Evolutionary conservation across 1,140 invertebrate genomes (phyloP).

Genomic region (Achatina immaculata): DNA sequence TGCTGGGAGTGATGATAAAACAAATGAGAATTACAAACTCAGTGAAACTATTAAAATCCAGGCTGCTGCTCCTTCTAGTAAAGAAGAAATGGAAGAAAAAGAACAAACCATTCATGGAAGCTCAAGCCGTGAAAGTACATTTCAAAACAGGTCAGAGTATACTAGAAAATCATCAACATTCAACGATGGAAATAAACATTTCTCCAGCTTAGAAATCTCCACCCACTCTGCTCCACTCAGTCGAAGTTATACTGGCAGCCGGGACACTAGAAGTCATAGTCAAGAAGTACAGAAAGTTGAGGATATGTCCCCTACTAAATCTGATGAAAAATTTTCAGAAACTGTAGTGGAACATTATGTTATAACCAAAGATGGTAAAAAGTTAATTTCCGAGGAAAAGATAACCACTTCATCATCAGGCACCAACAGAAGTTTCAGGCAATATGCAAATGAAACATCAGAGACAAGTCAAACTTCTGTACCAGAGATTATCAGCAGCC

Average conservation of each 20-base stretch:
- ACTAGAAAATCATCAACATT: background rate
- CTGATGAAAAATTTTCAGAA: constrained; percentile 20
- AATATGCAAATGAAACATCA: background rate
- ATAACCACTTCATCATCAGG: constrained; percentile 10
- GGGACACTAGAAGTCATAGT: background rate
- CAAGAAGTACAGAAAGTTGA: background rate
- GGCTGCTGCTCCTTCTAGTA: background rate
- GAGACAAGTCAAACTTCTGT: background rate
- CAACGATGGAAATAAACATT: background rate
- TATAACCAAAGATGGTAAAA: constrained; percentile 32
- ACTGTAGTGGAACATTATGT: constrained; percentile 34
- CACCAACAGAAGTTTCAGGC: background rate
- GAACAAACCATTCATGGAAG: background rate
- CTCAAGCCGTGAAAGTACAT: background rate
- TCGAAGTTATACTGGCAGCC: background rate
- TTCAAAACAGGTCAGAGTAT: background rate
- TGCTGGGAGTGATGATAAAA: background rate
- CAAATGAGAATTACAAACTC: background rate
- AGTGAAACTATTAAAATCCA: background rate
- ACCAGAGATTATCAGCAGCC: background rate
- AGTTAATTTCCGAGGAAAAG: constrained; percentile 28
- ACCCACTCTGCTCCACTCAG: background rate
- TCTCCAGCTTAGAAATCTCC: constrained; percentile 20
- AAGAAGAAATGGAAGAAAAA: background rate
- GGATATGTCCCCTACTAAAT: background rate